These are phyloP conservation scores for Lithophane ornitopus DNA, from an alignment of 2,888 invertebrate species.

Conservation along the genomic window DNA sequence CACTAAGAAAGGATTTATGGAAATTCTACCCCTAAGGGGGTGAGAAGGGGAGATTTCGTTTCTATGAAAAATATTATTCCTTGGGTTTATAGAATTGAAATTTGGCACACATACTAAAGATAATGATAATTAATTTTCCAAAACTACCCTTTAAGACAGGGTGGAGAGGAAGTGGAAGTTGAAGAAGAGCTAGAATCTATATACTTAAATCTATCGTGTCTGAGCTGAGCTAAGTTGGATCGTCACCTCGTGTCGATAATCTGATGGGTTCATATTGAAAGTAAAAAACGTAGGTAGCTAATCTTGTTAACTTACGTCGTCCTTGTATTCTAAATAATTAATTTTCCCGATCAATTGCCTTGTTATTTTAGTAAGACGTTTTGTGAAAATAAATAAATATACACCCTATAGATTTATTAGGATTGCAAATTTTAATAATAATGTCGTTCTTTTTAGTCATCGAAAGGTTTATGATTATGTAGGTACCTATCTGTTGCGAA, in stretches of 20 bases:
- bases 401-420: constrained; percentile 14
- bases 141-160: not conserved
- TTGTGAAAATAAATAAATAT: constrained; percentile 7
- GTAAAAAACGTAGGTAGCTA: constrained; percentile 48
- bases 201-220: constrained; percentile 17
- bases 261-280: constrained; percentile 32
- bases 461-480: constrained; percentile 33
- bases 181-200: not conserved
- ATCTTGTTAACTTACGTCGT: constrained; percentile 34
- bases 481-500: constrained; percentile 18
- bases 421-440: constrained; percentile 1
- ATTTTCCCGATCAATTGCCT: constrained; percentile 28
- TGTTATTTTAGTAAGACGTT: constrained; percentile 22
- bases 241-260: constrained; percentile 51
- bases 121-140: no score
- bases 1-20: not conserved
- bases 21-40: not conserved
- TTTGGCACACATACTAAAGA: not conserved
- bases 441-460: not conserved
- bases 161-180: not conserved
- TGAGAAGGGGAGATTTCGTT: not conserved
- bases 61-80: not conserved
- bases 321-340: constrained; percentile 26
- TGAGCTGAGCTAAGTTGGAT: constrained; percentile 60
- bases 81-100: not conserved